These are phyloP conservation scores for Leucoma salicis DNA, from an alignment of 2,888 invertebrate genomes.

Conservation along the genomic window DNA sequence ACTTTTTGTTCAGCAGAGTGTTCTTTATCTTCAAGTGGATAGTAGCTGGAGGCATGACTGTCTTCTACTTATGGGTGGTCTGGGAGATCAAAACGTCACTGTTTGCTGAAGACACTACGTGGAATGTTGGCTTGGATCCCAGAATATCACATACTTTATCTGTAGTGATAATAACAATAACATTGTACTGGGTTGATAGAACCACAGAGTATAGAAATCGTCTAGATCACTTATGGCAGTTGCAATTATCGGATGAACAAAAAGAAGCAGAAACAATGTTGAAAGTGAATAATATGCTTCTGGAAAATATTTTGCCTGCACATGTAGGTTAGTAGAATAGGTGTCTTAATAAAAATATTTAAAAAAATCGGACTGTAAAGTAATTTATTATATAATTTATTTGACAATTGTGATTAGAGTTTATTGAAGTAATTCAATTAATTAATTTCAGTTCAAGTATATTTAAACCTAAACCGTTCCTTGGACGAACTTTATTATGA, in stretches of 20 bases:
- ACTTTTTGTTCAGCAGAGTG: constrained; percentile 92
- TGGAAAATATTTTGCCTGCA: constrained; percentile 95
- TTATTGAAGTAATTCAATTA: too few species aligned
- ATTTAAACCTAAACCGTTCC: constrained; percentile 86
- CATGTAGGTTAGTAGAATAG: constrained; percentile 91
- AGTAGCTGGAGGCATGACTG: constrained; percentile 84
- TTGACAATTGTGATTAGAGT: too few species aligned
- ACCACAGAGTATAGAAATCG: constrained; percentile 95
- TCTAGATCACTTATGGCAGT: constrained; percentile 88
- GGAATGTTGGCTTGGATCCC: constrained; percentile 86
- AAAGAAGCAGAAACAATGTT: constrained; percentile 93
- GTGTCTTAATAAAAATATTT: not conserved
- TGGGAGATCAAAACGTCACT: constrained; percentile 81
- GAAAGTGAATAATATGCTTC: constrained; percentile 92
- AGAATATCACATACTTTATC: constrained; percentile 88
- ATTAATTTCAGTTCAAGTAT: constrained; percentile 90
- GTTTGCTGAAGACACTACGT: constrained; percentile 84
- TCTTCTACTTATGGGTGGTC: constrained; percentile 86
- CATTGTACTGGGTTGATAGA: constrained; percentile 92
- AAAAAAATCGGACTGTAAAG: too few species aligned
- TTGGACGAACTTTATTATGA: constrained; percentile 92
- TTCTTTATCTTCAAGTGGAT: constrained; percentile 91
- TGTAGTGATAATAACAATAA: constrained; percentile 87
- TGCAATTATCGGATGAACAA: constrained; percentile 90
- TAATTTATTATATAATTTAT: too few species aligned